Evolutionary conservation across 1,140 invertebrate genomes (phyloP).

Genomic region (Ceratoteleas bidentatus): DNA sequence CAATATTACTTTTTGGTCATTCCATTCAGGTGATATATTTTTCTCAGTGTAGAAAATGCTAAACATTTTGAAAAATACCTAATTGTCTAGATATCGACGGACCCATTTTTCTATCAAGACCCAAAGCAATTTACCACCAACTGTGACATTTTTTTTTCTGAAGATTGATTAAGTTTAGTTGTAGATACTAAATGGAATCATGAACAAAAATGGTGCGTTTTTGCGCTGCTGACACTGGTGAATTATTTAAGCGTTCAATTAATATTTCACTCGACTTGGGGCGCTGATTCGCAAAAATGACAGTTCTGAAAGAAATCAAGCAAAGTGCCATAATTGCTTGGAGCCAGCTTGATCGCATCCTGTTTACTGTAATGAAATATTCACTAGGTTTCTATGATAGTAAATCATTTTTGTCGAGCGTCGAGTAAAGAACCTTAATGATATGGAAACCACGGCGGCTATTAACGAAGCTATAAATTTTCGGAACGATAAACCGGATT

Average conservation of each 20-base stretch:
- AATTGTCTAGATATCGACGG: too few relatives aligned
- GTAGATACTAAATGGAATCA: background rate
- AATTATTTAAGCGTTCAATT: constrained; percentile 37
- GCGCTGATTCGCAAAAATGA: constrained; percentile 38
- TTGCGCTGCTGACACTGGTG: constrained; percentile 23
- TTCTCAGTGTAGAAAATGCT: too few relatives aligned
- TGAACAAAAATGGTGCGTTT: constrained; percentile 22
- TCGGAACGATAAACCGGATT: constrained; percentile 52
- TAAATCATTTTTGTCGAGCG: constrained; percentile 48
- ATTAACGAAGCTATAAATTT: constrained; percentile 59
- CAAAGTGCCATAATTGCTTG: constrained; percentile 43
- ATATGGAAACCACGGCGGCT: constrained; percentile 45
- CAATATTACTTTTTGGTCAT: too few relatives aligned
- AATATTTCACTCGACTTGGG: constrained; percentile 18
- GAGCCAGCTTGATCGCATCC: constrained; percentile 26
- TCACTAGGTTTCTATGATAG: constrained; percentile 52
- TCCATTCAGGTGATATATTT: too few relatives aligned
- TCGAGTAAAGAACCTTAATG: constrained; percentile 47
- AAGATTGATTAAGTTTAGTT: constrained; percentile 25
- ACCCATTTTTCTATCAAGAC: too few relatives aligned
- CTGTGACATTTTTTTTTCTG: too few relatives aligned
- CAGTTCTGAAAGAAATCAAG: constrained; percentile 35
- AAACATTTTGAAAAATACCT: too few relatives aligned
- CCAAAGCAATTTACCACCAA: too few relatives aligned
- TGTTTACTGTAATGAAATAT: constrained; percentile 45